phyloP scores from a whole-genome alignment of 2,888 invertebrate species.

The Aradus depressus region DNA sequence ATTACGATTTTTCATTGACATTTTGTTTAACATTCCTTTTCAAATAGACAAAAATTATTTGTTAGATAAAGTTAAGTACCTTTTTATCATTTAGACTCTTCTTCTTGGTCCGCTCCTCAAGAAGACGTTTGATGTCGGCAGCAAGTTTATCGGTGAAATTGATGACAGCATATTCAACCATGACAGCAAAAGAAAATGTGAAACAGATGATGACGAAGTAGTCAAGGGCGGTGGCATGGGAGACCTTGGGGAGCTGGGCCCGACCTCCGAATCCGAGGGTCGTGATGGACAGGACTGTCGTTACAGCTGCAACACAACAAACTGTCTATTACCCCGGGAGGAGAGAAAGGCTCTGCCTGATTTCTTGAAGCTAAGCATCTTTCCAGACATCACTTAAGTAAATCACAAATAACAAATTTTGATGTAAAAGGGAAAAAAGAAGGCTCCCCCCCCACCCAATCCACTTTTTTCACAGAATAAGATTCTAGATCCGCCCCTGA shows the following conservation, averaged over 20 bases:
- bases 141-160: slow-evolving; percentile 45
- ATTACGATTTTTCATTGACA: too few relatives aligned
- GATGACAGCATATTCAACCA: slow-evolving; percentile 50
- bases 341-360: too few relatives aligned
- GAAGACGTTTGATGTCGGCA: slow-evolving; percentile 35
- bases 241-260: slow-evolving; percentile 47
- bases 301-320: slow-evolving; percentile 41
- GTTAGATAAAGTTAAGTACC: too few relatives aligned
- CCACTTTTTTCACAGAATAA: too few relatives aligned
- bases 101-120: slow-evolving; percentile 29
- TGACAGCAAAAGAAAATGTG: slow-evolving; percentile 50
- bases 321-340: not conserved
- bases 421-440: not conserved
- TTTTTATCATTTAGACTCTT: too few relatives aligned
- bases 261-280: slow-evolving; percentile 51
- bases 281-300: slow-evolving; percentile 51
- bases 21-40: too few relatives aligned
- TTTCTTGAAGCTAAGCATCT: too few relatives aligned
- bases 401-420: not conserved
- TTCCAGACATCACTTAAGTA: not conserved
- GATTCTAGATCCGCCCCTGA: too few relatives aligned
- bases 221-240: slow-evolving; percentile 51
- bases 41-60: too few relatives aligned
- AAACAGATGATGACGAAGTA: slow-evolving; percentile 51
- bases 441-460: too few relatives aligned